phyloP scores from a whole-genome alignment of 2,113 vertebrate genomes.

The Anoplopoma fimbria region DNA sequence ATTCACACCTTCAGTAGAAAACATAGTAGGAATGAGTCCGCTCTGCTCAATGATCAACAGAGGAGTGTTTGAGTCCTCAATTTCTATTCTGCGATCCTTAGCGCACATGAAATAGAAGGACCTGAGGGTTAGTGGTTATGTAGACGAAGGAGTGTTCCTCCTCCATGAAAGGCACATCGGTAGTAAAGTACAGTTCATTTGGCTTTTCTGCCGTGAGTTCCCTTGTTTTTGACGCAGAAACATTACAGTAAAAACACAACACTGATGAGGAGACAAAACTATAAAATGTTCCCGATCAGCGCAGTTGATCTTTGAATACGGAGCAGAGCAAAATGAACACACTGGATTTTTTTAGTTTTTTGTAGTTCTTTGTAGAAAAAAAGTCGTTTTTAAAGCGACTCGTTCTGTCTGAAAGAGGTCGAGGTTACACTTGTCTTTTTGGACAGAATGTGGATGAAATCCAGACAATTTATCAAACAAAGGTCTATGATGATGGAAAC shows the following conservation, averaged over 20 bases:
- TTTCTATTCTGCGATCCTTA: neutral
- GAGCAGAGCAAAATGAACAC: neutral
- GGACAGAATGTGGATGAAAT: too few relatives aligned
- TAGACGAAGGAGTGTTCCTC: neutral
- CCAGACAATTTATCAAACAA: too few relatives aligned
- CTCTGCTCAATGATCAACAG: too few relatives aligned
- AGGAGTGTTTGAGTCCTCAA: neutral
- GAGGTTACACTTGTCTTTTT: neutral
- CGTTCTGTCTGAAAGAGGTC: neutral
- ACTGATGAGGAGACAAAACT: neutral
- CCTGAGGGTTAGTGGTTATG: neutral
- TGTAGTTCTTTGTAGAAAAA: constrained; percentile 1
- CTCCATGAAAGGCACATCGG: constrained; percentile 2
- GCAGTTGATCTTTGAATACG: neutral
- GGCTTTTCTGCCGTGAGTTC: neutral
- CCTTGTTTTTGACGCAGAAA: constrained; percentile 31
- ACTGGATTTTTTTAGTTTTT: neutral
- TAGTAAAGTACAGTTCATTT: neutral
- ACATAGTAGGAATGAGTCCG: too few relatives aligned
- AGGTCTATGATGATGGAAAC: too few relatives aligned
- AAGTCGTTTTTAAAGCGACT: neutral
- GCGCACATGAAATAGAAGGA: neutral
- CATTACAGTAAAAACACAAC: neutral
- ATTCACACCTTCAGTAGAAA: neutral
- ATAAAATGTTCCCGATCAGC: neutral